Base-by-base conservation (phyloP, 2,113 vertebrate genomes). In the Limnothrissa miodon region DNA sequence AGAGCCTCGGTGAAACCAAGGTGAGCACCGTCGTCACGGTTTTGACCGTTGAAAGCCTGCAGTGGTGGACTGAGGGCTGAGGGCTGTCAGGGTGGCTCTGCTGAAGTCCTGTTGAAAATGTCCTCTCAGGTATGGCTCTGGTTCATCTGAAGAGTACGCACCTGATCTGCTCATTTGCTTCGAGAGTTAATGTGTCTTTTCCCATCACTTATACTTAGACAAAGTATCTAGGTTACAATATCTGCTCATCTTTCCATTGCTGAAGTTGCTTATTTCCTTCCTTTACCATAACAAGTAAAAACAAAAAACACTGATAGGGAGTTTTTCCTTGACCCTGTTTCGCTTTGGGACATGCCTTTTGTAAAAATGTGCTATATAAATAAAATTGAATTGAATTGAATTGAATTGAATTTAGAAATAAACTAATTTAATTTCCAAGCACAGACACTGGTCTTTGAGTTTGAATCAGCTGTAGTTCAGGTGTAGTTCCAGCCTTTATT, bases 1-100 rank as follows among this genome's bases (percentile, higher is more conserved):
- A 99, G 94, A 97, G 97, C 95, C 96, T 97, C 25, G 97, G 97
- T n/a, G 97, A 99, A 90, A 96, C 96, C 81, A 99, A 99, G 97
- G 97, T 99, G 92, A 92, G 90, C 62, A 33, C 25, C 29, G 36
- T 29, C 29, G 36, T 29, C 5, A 21, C 1, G 25, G 10, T 11
- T 36, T 74, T 74, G 3, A 15, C 25, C 13, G 17, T 21, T 1
- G 15, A 33, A 17, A 19, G 11, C 10, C 17, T 74, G 29, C 33
- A 17, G 36, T 5, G 33, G 33, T 33, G 51, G 19, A 53, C 19
- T 5, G 2, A 1, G 46, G 46, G 46, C 7, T 48, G 2, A 48
- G 46, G 19, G 4, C 29, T 5, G 1, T 11, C 59, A 36, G 66
- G 33, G 29, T 5, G 4, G 51, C 23, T 74, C 66, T 19, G 66